Base-by-base conservation (phyloP, 2,888 invertebrate genomes). In the Drosophila atroscutellata region DNA sequence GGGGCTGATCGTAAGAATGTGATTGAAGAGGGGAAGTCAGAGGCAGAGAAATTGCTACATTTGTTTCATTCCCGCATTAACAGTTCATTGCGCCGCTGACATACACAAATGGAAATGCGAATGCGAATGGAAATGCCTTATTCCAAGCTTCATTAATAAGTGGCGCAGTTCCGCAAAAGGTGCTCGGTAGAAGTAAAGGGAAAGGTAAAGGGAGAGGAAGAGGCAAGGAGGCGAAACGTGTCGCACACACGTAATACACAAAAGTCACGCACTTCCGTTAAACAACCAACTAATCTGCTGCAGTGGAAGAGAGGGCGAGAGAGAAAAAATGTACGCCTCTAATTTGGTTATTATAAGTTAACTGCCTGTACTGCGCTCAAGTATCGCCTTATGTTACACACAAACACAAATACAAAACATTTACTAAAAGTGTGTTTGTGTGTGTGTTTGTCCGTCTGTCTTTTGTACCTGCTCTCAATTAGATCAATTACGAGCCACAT, bases 261-360 rank as follows among this genome's bases (percentile, higher is more conserved):
- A 83, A 87, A 85, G 88, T 85, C 84, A 85, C 84, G 84, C 84
- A 85, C 84, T 86, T 85, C 84, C 84, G 84, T 72, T 80, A 63
- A 51, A 52, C 61, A 62, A 50, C 52, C 51, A 58, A 67, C 39
- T 56, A 54, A 45, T 58, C 42, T 54, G 47, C 34, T 39, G 51
- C 36, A 7, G 60, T 42, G 45, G 58, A 58, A n/a, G 32, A 20
- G 32, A 42, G 50, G 42, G 42, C 20, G 66, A 26, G 47, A 24
- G 42, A 32, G 39, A 45, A 34, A 28, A 50, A 63, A 63, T 74
- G 30, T 66, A 58, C 59, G 69, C 61, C 73, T 77, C 58, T 78
- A 77, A 70, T 77, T 74, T 77, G 78, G 74, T 77, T 78, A 77
- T 77, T 78, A 78, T 79, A 24, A 45, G 64, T 50, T 24, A 15